Evolutionary conservation across 2,888 invertebrate genomes (phyloP).

Genomic region (Syrphus vitripennis): DNA sequence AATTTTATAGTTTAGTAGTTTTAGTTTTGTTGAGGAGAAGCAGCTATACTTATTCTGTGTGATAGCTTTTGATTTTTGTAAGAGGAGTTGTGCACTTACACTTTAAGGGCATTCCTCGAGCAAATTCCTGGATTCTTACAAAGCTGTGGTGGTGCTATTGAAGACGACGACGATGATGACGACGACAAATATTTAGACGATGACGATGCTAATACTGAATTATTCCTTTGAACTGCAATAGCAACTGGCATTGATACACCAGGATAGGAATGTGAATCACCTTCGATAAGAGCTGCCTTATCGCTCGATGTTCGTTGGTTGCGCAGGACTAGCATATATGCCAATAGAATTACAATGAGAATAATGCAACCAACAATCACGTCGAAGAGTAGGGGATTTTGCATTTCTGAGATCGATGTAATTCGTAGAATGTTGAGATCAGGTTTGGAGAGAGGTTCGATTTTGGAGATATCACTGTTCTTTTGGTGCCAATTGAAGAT

Average conservation of each 20-base stretch:
- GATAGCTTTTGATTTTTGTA: not conserved
- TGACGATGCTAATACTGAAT: constrained; percentile 35
- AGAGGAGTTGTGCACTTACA: constrained; percentile 72
- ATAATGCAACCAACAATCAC: constrained; percentile 74
- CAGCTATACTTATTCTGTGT: not conserved
- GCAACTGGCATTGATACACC: constrained; percentile 73
- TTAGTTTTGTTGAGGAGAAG: constrained; percentile 34
- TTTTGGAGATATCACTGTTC: constrained; percentile 73
- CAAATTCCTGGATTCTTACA: constrained; percentile 74
- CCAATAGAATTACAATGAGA: constrained; percentile 73
- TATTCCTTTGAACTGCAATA: constrained; percentile 42
- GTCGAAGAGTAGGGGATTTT: constrained; percentile 75
- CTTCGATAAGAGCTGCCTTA: constrained; percentile 75
- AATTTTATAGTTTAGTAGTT: constrained; percentile 51
- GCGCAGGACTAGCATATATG: constrained; percentile 73
- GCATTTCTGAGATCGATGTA: constrained; percentile 74
- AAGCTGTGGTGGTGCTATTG: constrained; percentile 59
- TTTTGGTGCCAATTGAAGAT: constrained; percentile 74
- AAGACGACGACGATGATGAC: constrained; percentile 43
- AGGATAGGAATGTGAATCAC: constrained; percentile 72
- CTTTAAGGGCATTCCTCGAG: constrained; percentile 74
- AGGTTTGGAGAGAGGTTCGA: constrained; percentile 74
- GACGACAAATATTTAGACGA: constrained; percentile 31
- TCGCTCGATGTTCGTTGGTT: constrained; percentile 73
- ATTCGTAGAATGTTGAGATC: constrained; percentile 74